Conservation (phyloP, 2,797 vertebrate genomes). For the Tympanoctomys barrerae region DNA sequence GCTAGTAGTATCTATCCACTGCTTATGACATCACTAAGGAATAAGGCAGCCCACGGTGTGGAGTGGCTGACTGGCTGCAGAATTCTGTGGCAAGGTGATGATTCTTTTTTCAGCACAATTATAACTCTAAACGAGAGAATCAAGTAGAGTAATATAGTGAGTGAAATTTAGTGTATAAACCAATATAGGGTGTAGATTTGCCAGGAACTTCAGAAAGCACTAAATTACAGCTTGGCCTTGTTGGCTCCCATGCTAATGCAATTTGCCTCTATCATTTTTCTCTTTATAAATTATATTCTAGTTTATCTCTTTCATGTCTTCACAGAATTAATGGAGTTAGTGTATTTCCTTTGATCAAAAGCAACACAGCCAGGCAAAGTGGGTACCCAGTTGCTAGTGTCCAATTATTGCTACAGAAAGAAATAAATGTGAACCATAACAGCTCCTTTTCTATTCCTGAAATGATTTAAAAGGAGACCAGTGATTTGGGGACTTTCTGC, state of each 20-base stretch:
- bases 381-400: not conserved
- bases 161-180: conserved; percentile 25
- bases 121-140: not conserved
- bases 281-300: too few species aligned
- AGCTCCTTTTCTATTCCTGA: not conserved
- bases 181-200: not conserved
- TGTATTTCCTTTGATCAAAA: conserved; percentile 27
- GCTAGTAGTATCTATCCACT: not conserved
- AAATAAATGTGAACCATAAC: conserved; percentile 26
- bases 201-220: not conserved
- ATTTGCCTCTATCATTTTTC: not conserved
- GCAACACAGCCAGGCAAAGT: not conserved
- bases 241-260: not conserved
- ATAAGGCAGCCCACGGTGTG: not conserved
- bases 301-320: not conserved
- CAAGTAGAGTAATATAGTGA: not conserved
- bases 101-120: conserved; percentile 28
- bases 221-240: not conserved
- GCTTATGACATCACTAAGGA: not conserved
- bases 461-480: not conserved
- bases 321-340: conserved; percentile 4
- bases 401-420: not conserved
- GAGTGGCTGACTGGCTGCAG: not conserved
- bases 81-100: conserved; percentile 39
- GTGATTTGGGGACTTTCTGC: not conserved